These are phyloP conservation scores for Lutjanus argentimaculatus DNA, from an alignment of 2,797 vertebrate genomes.

Conservation along the genomic window DNA sequence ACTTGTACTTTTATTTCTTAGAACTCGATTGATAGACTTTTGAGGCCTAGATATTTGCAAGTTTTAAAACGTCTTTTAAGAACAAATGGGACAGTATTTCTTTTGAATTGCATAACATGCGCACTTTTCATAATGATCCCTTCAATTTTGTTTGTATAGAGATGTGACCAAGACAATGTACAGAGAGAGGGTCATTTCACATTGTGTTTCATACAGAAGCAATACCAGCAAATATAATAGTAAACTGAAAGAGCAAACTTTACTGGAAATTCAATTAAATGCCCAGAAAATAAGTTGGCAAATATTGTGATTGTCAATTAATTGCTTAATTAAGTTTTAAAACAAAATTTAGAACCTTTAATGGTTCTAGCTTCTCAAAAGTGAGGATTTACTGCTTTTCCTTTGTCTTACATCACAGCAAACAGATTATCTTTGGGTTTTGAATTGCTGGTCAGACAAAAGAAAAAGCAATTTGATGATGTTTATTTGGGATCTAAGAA, in stretches of 20 bases:
- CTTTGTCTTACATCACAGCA: background rate
- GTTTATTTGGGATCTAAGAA: background rate
- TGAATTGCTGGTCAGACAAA: background rate
- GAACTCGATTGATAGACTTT: background rate
- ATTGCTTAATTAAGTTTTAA: background rate
- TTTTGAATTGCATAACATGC: no score
- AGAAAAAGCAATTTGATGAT: background rate
- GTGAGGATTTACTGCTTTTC: background rate
- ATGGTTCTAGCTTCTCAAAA: background rate
- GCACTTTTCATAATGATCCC: no score
- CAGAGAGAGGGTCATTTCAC: background rate
- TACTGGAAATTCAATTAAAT: background rate
- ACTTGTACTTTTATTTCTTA: background rate
- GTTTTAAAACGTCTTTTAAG: background rate
- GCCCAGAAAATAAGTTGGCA: background rate
- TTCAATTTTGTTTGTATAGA: background rate
- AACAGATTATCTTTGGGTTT: background rate
- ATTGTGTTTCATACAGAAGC: background rate
- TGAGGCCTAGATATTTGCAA: no score
- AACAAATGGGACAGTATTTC: background rate
- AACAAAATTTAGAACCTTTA: background rate
- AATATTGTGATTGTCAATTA: background rate
- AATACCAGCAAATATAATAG: background rate
- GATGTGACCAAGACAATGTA: background rate
- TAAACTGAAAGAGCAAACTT: background rate